Conservation (phyloP, 2,888 invertebrate species). For the Sclerodermus sp. region DNA sequence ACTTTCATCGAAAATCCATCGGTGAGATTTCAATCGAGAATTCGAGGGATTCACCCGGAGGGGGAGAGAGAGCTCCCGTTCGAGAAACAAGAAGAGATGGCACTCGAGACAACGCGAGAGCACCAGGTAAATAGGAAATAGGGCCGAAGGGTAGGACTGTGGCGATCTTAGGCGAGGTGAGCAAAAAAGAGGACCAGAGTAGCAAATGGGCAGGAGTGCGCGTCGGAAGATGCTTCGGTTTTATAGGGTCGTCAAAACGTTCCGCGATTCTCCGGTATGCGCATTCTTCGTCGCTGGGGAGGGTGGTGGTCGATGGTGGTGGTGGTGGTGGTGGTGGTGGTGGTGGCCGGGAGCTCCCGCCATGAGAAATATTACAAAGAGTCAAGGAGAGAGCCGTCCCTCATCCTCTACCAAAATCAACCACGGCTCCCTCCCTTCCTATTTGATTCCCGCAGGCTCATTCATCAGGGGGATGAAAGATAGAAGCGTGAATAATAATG, state of each 20-base stretch:
- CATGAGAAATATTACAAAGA: slow-evolving; percentile 41
- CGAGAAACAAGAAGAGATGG: too few species aligned
- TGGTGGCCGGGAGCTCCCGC: slow-evolving; percentile 23
- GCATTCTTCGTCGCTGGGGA: slow-evolving; percentile 38
- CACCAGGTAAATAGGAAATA: too few species aligned
- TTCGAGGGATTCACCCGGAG: too few species aligned
- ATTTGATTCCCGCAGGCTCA: background rate
- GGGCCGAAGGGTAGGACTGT: too few species aligned
- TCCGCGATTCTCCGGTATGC: slow-evolving; percentile 48
- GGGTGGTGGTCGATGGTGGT: slow-evolving; percentile 19
- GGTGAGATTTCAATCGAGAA: too few species aligned
- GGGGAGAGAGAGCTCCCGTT: too few species aligned
- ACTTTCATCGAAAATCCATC: too few species aligned
- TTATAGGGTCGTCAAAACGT: slow-evolving; percentile 53
- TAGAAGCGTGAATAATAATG: too few species aligned
- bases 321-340: slow-evolving; percentile 19
- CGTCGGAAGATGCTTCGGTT: slow-evolving; percentile 37
- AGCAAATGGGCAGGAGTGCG: slow-evolving; percentile 9
- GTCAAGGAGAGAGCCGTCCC: slow-evolving; percentile 30
- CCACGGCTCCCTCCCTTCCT: background rate
- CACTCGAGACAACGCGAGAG: too few species aligned
- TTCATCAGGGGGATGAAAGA: too few species aligned
- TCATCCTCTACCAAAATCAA: background rate
- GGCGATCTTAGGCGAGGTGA: slow-evolving; percentile 9
- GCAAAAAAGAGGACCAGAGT: slow-evolving; percentile 1